A percentile compares a stretch with the other conserved stretches of the same genome.
Evolutionary conservation across 2,113 vertebrate genomes (phyloP).

Genomic region (Pelmatolapia mariae): DNA sequence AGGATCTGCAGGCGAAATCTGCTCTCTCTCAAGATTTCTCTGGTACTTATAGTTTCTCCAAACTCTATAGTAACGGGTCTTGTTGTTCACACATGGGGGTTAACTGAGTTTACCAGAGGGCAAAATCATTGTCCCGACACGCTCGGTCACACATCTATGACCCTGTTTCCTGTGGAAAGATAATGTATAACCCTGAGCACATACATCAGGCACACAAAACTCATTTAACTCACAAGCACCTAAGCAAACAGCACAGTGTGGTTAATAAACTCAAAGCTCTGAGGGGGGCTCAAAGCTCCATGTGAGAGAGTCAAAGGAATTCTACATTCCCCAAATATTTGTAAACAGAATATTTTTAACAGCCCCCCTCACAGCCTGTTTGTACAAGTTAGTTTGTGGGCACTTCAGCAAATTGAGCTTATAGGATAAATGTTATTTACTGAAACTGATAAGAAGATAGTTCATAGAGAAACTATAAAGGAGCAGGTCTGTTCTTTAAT

Average conservation of each 20-base stretch:
- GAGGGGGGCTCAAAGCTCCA: not conserved
- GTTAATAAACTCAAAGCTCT: not conserved
- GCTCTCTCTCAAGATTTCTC: not conserved
- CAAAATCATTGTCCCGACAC: not conserved
- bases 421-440: not conserved
- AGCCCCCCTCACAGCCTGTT: not conserved
- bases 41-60: not conserved
- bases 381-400: not conserved
- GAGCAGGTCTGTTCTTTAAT: not conserved
- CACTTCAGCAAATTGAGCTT: not conserved
- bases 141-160: not conserved
- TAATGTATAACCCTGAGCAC: slow-evolving; percentile 25
- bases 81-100: not conserved
- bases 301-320: not conserved
- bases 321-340: not conserved
- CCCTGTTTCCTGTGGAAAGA: not conserved
- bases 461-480: not conserved
- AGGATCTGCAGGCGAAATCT: not conserved
- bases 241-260: not conserved
- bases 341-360: not conserved
- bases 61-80: slow-evolving; percentile 1
- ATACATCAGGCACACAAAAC: not conserved
- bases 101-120: not conserved
- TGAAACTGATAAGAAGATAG: not conserved
- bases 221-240: not conserved